These are phyloP conservation scores for Eurystomus glaucurus DNA, from an alignment of 2,797 vertebrate species.

Conservation along the genomic window DNA sequence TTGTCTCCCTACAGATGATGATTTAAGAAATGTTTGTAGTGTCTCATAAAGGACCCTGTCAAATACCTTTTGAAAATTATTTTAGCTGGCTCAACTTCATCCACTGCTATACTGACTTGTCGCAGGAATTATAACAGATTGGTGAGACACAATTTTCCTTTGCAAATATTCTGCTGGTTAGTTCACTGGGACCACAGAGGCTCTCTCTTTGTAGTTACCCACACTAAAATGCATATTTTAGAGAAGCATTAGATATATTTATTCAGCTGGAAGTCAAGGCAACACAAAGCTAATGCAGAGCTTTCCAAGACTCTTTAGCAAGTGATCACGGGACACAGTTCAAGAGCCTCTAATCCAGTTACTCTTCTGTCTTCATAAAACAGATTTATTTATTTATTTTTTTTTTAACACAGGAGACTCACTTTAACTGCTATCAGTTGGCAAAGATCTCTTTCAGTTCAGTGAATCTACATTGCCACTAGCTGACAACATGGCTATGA, in stretches of 20 bases:
- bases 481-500: slow-evolving; percentile 7
- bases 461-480: background rate
- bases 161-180: slow-evolving; percentile 7
- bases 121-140: background rate
- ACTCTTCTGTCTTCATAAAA: background rate
- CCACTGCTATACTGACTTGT: background rate
- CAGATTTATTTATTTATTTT: background rate
- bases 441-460: slow-evolving; percentile 20
- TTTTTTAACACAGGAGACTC: background rate
- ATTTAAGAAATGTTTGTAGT: slow-evolving; percentile 51
- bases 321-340: background rate
- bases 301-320: slow-evolving; percentile 17
- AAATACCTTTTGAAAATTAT: slow-evolving; percentile 51
- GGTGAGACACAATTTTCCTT: slow-evolving; percentile 23
- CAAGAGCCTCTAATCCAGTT: slow-evolving; percentile 14
- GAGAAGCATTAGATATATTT: background rate
- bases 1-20: slow-evolving; percentile 21
- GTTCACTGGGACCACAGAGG: background rate
- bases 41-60: slow-evolving; percentile 24
- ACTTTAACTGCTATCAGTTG: slow-evolving; percentile 6
- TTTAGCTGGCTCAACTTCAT: slow-evolving; percentile 46
- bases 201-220: background rate
- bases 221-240: slow-evolving; percentile 30
- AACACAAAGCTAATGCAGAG: background rate
- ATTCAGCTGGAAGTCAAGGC: slow-evolving; percentile 5